phyloP scores from a whole-genome alignment of 2,888 invertebrate species.

The Bombylius discolor region DNA sequence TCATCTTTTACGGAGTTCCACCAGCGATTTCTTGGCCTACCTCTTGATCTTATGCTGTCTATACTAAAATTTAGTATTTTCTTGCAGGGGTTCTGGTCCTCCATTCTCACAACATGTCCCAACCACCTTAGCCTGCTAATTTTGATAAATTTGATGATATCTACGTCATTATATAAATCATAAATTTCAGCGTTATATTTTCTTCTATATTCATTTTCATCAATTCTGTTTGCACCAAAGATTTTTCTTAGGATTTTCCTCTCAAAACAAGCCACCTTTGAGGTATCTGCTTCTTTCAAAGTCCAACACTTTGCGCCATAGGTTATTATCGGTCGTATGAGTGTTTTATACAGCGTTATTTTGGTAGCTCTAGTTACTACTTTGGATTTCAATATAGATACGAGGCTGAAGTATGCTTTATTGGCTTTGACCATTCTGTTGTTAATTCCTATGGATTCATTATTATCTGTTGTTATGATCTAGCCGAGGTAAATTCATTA shows the following conservation, averaged over 20 bases:
- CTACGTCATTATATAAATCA: not conserved
- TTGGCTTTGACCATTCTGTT: no score
- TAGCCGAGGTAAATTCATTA: not conserved
- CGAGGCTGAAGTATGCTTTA: not conserved
- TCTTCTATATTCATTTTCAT: not conserved
- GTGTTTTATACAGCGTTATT: not conserved
- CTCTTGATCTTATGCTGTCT: no score
- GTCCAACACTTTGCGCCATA: not conserved
- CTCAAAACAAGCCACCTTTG: conserved; percentile 33
- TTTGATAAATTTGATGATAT: no score
- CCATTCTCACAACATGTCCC: no score
- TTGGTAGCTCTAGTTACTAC: not conserved
- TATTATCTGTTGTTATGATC: not conserved
- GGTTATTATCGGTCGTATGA: not conserved
- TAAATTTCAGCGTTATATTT: not conserved
- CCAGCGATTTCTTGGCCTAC: no score
- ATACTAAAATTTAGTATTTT: no score
- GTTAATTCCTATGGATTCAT: not conserved
- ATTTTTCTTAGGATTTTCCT: conserved; percentile 20
- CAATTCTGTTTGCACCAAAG: not conserved
- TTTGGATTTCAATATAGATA: not conserved
- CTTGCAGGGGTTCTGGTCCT: no score
- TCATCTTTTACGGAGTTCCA: no score
- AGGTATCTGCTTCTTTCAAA: no score
- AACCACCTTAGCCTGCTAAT: no score